Conservation (phyloP, 2,113 vertebrate genomes). For the Pao palembangensis region DNA sequence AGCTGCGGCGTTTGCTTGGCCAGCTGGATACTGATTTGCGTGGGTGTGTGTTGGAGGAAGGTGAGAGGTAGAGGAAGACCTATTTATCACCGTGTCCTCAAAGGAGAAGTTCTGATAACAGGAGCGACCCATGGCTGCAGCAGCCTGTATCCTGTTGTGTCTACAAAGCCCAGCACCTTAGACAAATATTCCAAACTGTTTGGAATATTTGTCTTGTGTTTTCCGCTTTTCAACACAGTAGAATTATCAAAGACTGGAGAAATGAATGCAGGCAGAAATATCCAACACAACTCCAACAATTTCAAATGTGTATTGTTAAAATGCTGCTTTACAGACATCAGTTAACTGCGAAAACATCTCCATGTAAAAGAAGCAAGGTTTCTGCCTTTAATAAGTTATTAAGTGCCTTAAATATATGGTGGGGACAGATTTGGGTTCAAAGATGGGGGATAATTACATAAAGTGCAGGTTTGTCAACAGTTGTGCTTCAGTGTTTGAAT, state of each 20-base stretch:
- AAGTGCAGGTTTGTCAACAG: slow-evolving; percentile 34
- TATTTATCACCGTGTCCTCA: slow-evolving; percentile 46
- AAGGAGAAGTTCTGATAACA: slow-evolving; percentile 54
- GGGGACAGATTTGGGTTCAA: not conserved
- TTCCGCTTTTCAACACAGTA: too few relatives aligned
- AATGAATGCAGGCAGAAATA: not conserved
- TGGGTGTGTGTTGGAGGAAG: slow-evolving; percentile 43
- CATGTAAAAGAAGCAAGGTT: too few relatives aligned
- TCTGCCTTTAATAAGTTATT: too few relatives aligned
- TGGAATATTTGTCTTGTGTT: too few relatives aligned
- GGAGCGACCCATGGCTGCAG: slow-evolving; percentile 20
- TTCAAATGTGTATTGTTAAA: not conserved
- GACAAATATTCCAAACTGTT: slow-evolving; percentile 14
- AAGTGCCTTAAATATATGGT: not conserved
- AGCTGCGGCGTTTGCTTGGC: slow-evolving; percentile 54
- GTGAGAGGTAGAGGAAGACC: slow-evolving; percentile 63
- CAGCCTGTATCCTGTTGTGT: slow-evolving; percentile 65
- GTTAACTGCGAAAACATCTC: too few relatives aligned
- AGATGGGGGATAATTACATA: not conserved
- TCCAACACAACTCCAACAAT: slow-evolving; percentile 13
- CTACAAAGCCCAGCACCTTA: slow-evolving; percentile 42
- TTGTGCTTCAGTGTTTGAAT: not conserved
- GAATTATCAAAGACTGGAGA: too few relatives aligned
- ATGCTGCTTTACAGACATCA: too few relatives aligned
- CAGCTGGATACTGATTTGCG: slow-evolving; percentile 23